Percentiles rank a stretch among this genome's conserved stretches.
phyloP scores from a whole-genome alignment of 2,888 invertebrate species.

The Drosophila colorata region DNA sequence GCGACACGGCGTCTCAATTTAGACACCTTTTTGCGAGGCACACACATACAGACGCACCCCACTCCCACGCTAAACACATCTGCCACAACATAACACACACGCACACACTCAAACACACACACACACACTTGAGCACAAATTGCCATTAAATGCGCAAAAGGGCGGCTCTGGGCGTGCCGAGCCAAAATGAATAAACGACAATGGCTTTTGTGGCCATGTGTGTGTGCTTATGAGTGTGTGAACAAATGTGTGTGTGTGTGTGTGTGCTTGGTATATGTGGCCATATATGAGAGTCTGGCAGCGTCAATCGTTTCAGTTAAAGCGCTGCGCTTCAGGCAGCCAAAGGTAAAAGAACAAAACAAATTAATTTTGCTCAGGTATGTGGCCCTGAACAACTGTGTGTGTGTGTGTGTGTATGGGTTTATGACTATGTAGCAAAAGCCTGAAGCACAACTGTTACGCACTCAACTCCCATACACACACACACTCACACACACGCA shows the following conservation, averaged over 20 bases:
- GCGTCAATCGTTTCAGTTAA: conserved; percentile 75
- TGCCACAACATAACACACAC: conserved; percentile 17
- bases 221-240: conserved; percentile 11
- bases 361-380: conserved; percentile 73
- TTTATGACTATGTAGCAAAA: conserved; percentile 45
- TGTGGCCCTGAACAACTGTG: conserved; percentile 35
- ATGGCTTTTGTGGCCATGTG: conserved; percentile 64
- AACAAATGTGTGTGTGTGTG: conserved; percentile 3
- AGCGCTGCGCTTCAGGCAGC: conserved; percentile 49
- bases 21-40: conserved; percentile 69
- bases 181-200: conserved; percentile 73
- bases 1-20: conserved; percentile 78
- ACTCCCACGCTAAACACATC: conserved; percentile 1
- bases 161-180: conserved; percentile 35
- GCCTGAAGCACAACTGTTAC: conserved; percentile 52
- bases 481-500: conserved; percentile 17
- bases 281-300: conserved; percentile 45
- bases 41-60: neutral
- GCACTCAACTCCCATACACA: conserved; percentile 30
- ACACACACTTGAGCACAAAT: conserved; percentile 46
- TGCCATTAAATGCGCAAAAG: conserved; percentile 73
- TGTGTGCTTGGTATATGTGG: conserved; percentile 11
- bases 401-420: conserved; percentile 31
- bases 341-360: conserved; percentile 72
- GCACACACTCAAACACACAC: conserved; percentile 9